Base-by-base conservation (phyloP, 1,140 invertebrate genomes). In the Papilio polyxenes region DNA sequence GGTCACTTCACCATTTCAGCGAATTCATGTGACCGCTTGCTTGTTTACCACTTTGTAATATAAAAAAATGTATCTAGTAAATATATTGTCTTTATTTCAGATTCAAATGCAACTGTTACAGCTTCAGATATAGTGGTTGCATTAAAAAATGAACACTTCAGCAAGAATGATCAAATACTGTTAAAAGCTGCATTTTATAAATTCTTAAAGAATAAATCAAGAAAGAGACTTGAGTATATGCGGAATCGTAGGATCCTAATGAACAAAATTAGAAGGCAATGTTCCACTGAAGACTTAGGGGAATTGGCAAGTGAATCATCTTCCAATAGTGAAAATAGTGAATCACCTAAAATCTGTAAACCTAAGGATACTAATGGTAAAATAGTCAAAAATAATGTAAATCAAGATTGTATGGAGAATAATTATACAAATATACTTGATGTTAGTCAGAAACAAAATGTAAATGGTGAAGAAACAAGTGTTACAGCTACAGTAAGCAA, bases 281-380 rank as follows among this genome's bases (percentile, higher is more conserved):
- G 87, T 82, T 89, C 86, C 31, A 86, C 88, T 20, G 86, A 88
- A 84, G 91, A 93, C 69, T 92, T 90, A 0, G 90, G 89, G 31
- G 92, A 91, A 31, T 84, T 87, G 83, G 92, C 87, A 20, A 92
- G 89, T 87, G 86, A 91, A 80, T 93, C 92, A 65, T 91, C 91
- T 13, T 82, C 90, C 37, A 91, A 89, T 78, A 91, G 89, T 89
- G 91, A 94, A 89, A 90, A 92, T 83, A 84, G 84, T 78, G 86
- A 84, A 75, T 91, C 91, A 48, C 84, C 85, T 40, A 87, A 81
- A 82, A 89, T 87, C 51, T 84, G 83, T n/a, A 51, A 85, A 40
- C 87, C 83, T 76, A 89, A 86, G 80, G 83, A 89, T 82, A 89
- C 83, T 53, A 82, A 83, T 82, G 82, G 85, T 81, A 86, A 75